Conservation (phyloP, 1,140 invertebrate genomes). For the Pseudomyrmex concolor region DNA sequence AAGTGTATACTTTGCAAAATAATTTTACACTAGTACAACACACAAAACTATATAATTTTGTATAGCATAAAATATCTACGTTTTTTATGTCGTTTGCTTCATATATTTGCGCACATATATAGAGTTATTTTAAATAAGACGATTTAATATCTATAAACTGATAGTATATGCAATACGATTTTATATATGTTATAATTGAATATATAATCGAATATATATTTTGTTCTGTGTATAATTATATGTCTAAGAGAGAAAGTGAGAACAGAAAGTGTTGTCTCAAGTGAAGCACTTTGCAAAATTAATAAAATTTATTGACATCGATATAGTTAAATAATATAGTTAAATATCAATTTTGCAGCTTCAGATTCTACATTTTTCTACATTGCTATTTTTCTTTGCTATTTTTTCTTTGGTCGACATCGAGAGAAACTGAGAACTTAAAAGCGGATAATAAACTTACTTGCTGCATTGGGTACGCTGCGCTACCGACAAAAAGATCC, state of each 20-base stretch:
- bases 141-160: too few species aligned
- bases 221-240: not conserved
- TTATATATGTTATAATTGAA: too few species aligned
- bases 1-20: not conserved
- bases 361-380: not conserved
- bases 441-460: slow-evolving; percentile 68
- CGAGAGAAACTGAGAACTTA: not conserved
- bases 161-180: too few species aligned
- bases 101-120: not conserved
- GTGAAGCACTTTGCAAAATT: not conserved
- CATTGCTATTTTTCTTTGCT: not conserved
- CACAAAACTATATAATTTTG: not conserved
- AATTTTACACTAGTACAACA: not conserved
- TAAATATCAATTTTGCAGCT: not conserved
- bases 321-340: not conserved
- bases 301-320: not conserved
- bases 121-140: too few species aligned
- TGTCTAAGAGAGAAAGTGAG: not conserved
- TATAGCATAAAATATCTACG: not conserved
- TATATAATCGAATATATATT: not conserved
- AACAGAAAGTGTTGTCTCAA: not conserved
- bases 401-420: not conserved
- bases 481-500: slow-evolving; percentile 77
- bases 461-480: slow-evolving; percentile 77
- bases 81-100: not conserved